Evolutionary conservation across 2,888 invertebrate genomes (phyloP), one percentile per base, ranked within the genome.

Genomic region (Drosophila mettleri): DNA sequence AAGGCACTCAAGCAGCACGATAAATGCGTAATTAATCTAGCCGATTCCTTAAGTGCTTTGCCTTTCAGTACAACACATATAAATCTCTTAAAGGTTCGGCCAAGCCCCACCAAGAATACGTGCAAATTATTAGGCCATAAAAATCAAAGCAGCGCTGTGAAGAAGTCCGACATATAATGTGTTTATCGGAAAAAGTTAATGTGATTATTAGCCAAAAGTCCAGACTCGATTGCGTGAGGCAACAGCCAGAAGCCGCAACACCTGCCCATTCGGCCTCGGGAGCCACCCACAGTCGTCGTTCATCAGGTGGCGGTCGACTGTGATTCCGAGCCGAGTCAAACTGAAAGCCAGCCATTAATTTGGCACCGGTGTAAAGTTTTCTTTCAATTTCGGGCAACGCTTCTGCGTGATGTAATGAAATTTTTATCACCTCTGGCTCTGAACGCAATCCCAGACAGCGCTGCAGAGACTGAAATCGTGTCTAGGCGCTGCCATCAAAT

Each of bases 401-500:
- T 71, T 60, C 74, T 77, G 83, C 88, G 88, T 88, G 86, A 78
- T 83, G 80, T 86, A 84, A 84, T 84, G 78, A 84, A 84, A 84
- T 83, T 88, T 84, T 84, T 88, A 84, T 84, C 88, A 83, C 88
- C 88, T 64, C 51, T 46, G 55, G 58, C 57, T 41, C 53, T 33
- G 60, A 51, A 74, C 36, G 65, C 43, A 58, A 65, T 57, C 41
- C 54, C 43, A 59, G 71, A 54, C 51, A 55, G 31, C 36, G 38
- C 36, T 34, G 20, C 22, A 39, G 24, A 31, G 45, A 7, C n/a
- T 18, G 27, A 27, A 67, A 68, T 36, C 69, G 69, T 66, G 83
- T 87, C 88, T 88, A 83, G 88, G 83, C 78, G 72, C 64, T 86
- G 83, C 80, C 86, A 78, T 88, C 66, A 88, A 88, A 86, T 84